Percentiles rank a stretch among this genome's conserved stretches.
phyloP scores from a whole-genome alignment of 2,113 vertebrate genomes.

The Alces alces region DNA sequence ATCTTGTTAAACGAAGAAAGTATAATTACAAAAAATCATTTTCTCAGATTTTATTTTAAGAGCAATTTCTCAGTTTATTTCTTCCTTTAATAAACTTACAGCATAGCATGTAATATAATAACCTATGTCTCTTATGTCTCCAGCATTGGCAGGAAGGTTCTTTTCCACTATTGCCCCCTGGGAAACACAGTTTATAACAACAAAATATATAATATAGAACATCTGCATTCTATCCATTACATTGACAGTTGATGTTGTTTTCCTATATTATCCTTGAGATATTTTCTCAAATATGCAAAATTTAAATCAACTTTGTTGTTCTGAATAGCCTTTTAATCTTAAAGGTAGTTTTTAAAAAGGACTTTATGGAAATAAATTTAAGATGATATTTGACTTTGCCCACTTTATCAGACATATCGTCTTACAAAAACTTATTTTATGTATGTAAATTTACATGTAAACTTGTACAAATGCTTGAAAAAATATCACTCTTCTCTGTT shows the following conservation, averaged over 20 bases:
- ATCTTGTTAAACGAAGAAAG: not conserved
- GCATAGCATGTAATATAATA: not conserved
- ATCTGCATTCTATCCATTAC: not conserved
- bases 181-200: not conserved
- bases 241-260: not conserved
- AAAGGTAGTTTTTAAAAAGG: not conserved
- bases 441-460: not conserved
- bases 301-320: not conserved
- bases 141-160: not conserved
- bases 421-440: conserved; percentile 35
- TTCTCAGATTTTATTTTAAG: not conserved
- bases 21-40: not conserved
- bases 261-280: not conserved
- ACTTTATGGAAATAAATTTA: not conserved
- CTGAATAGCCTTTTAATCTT: conserved; percentile 30
- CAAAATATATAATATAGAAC: not conserved
- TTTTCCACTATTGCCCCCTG: not conserved
- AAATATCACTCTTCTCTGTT: not conserved
- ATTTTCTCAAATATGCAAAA: not conserved
- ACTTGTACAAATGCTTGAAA: not conserved
- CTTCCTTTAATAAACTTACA: not conserved
- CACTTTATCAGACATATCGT: conserved; percentile 10
- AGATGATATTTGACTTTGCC: not conserved
- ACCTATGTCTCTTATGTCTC: not conserved
- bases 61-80: not conserved